Percentiles rank a stretch among this genome's conserved stretches.
phyloP scores from a whole-genome alignment of 2,888 invertebrate species.

The Cheilosia soror region DNA sequence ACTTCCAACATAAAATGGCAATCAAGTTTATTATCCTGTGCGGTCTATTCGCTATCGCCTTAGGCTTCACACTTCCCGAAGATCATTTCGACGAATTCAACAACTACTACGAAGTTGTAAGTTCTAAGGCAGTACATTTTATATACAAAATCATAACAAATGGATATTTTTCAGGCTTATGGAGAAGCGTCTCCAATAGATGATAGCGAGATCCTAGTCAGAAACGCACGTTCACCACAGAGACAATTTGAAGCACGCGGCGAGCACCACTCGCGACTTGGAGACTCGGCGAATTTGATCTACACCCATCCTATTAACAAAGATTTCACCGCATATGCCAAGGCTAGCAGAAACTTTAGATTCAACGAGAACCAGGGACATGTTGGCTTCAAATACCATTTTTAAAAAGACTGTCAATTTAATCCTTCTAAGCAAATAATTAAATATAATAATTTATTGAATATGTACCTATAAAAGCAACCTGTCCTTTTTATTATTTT shows the following conservation, averaged over 20 bases:
- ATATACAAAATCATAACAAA: background rate
- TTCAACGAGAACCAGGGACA: conserved; percentile 54
- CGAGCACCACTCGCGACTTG: conserved; percentile 5
- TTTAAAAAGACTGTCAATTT: conserved; percentile 4
- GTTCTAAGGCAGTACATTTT: background rate
- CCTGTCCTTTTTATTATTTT: too few species aligned
- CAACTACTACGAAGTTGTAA: background rate
- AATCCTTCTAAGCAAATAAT: background rate
- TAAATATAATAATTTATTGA: background rate
- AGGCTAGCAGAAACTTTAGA: conserved; percentile 31
- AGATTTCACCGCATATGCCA: conserved; percentile 42
- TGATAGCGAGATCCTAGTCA: background rate
- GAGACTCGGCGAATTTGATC: background rate
- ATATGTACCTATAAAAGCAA: too few species aligned
- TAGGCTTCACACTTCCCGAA: conserved; percentile 38
- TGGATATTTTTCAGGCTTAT: background rate
- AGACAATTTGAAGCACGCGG: conserved; percentile 15
- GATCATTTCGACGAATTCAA: background rate
- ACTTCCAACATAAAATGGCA: background rate
- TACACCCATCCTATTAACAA: background rate
- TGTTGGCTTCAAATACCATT: conserved; percentile 41
- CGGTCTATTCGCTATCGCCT: conserved; percentile 39
- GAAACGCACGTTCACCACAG: conserved; percentile 40
- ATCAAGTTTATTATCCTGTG: conserved; percentile 26
- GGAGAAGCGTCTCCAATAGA: background rate